Conservation (phyloP, 2,888 invertebrate species). For the Odontothrips loti region DNA sequence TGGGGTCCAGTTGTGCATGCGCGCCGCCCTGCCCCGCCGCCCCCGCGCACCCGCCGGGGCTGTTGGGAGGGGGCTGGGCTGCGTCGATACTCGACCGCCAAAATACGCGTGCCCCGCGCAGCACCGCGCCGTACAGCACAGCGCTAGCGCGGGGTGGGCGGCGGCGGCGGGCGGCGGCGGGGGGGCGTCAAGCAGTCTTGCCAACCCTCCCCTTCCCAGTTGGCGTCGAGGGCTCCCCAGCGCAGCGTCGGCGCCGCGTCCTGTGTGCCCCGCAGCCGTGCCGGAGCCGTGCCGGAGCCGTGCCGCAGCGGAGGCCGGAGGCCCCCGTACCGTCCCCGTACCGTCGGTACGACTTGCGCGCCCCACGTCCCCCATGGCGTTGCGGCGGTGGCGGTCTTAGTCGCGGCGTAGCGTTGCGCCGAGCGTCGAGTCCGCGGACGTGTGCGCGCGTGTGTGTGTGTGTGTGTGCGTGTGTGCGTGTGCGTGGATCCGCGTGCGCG, state of each 20-base stretch:
- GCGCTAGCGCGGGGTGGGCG: neutral
- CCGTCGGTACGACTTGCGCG: too few species aligned
- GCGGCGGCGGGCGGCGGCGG: neutral
- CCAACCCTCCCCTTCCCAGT: neutral
- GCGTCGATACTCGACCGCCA: conserved; percentile 25
- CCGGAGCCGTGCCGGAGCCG: neutral
- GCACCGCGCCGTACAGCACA: neutral
- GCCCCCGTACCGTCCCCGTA: too few species aligned
- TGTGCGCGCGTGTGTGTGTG: neutral
- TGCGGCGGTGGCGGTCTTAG: neutral
- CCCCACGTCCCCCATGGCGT: neutral
- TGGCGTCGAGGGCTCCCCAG: neutral
- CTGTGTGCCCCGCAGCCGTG: neutral
- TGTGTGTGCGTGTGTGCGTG: neutral
- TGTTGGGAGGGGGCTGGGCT: neutral
- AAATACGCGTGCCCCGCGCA: conserved; percentile 3
- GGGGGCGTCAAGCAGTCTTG: neutral
- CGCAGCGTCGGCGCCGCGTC: neutral
- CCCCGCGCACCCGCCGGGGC: neutral
- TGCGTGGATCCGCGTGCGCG: neutral
- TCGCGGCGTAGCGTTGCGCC: neutral
- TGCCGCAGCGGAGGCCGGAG: neutral
- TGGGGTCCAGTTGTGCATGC: conserved; percentile 14
- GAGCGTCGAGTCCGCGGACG: neutral
- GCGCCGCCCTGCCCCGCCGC: neutral